Percentiles rank a stretch among this genome's conserved stretches.
These are phyloP conservation scores for Drosophila nigrodunni DNA, from an alignment of 1,140 invertebrate species.

Conservation along the genomic window DNA sequence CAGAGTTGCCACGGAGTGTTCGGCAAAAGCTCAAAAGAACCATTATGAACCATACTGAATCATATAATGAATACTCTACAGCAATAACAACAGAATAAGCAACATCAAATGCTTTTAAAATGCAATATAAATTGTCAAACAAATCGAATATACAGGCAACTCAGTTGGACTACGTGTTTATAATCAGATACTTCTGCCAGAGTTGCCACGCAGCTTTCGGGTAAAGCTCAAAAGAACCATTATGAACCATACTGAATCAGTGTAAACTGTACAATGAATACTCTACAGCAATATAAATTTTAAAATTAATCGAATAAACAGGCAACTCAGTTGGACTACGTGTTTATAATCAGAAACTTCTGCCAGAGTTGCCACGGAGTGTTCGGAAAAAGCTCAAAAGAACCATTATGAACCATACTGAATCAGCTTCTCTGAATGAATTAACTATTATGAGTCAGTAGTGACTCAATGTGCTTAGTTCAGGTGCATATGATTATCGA, in stretches of 20 bases:
- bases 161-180: slow-evolving; percentile 11
- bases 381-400: neutral
- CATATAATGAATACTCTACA: neutral
- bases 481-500: too few species aligned
- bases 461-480: neutral
- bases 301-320: slow-evolving; percentile 63
- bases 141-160: slow-evolving; percentile 58
- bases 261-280: neutral
- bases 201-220: neutral
- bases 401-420: neutral
- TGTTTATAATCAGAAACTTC: neutral
- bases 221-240: neutral
- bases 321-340: slow-evolving; percentile 16
- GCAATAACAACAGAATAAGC: slow-evolving; percentile 14
- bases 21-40: neutral
- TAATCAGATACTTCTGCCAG: neutral
- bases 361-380: neutral
- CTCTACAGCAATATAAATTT: slow-evolving; percentile 43
- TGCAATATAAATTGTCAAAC: slow-evolving; percentile 57
- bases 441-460: neutral
- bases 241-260: too few species aligned
- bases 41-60: neutral
- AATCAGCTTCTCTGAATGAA: neutral
- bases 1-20: neutral
- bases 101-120: slow-evolving; percentile 40